Evolutionary conservation across 2,888 invertebrate species (phyloP).

Genomic region (Copidosoma aretas): DNA sequence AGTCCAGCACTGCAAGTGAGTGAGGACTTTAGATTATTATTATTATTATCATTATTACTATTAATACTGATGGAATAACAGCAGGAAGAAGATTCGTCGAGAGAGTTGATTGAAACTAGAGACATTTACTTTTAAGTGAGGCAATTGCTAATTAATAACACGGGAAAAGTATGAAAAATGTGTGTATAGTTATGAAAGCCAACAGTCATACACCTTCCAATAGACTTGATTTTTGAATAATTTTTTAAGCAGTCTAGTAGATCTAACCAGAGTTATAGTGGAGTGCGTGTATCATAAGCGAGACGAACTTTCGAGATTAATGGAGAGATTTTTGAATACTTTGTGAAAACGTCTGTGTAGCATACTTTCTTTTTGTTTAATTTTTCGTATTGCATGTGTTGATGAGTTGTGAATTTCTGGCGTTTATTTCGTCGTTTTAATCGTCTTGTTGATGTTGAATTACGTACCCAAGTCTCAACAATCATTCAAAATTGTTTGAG

Average conservation of each 20-base stretch:
- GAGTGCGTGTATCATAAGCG: slow-evolving; percentile 47
- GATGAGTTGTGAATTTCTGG: slow-evolving; percentile 32
- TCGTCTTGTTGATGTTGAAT: slow-evolving; percentile 14
- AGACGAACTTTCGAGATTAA: slow-evolving; percentile 33
- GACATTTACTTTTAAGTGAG: slow-evolving; percentile 36
- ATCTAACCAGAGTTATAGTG: slow-evolving; percentile 52
- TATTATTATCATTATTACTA: too few species aligned
- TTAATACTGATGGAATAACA: slow-evolving; percentile 5
- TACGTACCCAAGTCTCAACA: neutral
- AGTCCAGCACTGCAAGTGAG: slow-evolving; percentile 49
- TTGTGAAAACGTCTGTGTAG: slow-evolving; percentile 35
- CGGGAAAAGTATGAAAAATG: slow-evolving; percentile 43
- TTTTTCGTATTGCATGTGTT: slow-evolving; percentile 34
- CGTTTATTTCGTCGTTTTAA: slow-evolving; percentile 34
- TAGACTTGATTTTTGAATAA: slow-evolving; percentile 60
- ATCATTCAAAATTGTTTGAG: neutral
- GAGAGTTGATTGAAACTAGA: slow-evolving; percentile 29
- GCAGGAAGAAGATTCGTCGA: slow-evolving; percentile 34
- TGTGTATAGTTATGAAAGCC: slow-evolving; percentile 55
- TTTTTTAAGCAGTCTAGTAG: slow-evolving; percentile 61
- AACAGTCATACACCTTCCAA: slow-evolving; percentile 55
- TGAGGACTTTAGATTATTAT: slow-evolving; percentile 28
- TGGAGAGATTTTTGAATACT: slow-evolving; percentile 27
- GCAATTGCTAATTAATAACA: slow-evolving; percentile 40
- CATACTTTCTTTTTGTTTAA: slow-evolving; percentile 38